These are phyloP conservation scores for Drosophila saltans DNA, from an alignment of 1,140 invertebrate species.

Conservation along the genomic window DNA sequence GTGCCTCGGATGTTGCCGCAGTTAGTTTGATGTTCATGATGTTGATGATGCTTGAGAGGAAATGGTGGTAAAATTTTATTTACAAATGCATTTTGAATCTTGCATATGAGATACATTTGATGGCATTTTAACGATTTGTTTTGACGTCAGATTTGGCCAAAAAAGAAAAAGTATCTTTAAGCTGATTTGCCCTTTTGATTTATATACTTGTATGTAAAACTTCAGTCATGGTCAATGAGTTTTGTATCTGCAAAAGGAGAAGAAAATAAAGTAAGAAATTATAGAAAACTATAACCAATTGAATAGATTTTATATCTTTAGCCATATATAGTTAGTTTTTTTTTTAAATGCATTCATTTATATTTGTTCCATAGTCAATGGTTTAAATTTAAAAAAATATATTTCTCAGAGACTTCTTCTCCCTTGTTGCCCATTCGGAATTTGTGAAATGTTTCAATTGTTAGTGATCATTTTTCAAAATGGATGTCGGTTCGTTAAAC, in stretches of 20 bases:
- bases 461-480: slow-evolving; percentile 62
- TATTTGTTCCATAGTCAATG: slow-evolving; percentile 7
- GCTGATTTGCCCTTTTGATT: slow-evolving; percentile 60
- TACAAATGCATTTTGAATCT: slow-evolving; percentile 69
- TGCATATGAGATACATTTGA: slow-evolving; percentile 74
- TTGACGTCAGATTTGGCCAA: slow-evolving; percentile 72
- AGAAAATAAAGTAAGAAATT: background rate
- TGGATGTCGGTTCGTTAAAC: slow-evolving; percentile 42
- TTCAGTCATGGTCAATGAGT: slow-evolving; percentile 15
- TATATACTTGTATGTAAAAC: slow-evolving; percentile 37
- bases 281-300: slow-evolving; percentile 6
- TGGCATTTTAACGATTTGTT: slow-evolving; percentile 83
- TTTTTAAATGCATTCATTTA: slow-evolving; percentile 13
- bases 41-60: slow-evolving; percentile 70
- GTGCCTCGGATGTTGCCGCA: slow-evolving; percentile 65
- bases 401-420: slow-evolving; percentile 7
- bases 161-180: slow-evolving; percentile 37
- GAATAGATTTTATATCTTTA: slow-evolving; percentile 7
- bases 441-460: slow-evolving; percentile 22
- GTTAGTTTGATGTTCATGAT: slow-evolving; percentile 62
- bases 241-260: slow-evolving; percentile 1
- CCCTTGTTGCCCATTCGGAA: slow-evolving; percentile 11
- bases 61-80: slow-evolving; percentile 80
- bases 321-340: background rate
- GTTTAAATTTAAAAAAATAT: background rate